Percentiles rank a stretch among this genome's conserved stretches.
Evolutionary conservation across 1,140 invertebrate genomes (phyloP).

Genomic region (Catajapyx aquilonaris): DNA sequence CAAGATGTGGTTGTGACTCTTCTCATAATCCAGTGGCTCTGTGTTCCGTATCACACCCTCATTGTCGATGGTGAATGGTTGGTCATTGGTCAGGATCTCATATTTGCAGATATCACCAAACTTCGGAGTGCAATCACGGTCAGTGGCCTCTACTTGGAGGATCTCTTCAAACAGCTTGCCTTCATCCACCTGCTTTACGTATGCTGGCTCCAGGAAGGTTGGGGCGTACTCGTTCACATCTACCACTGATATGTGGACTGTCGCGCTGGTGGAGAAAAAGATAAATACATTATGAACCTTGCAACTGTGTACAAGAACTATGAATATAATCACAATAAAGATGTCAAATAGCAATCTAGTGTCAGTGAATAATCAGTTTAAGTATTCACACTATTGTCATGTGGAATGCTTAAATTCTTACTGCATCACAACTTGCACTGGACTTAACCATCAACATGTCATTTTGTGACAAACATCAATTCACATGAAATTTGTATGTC

Average conservation of each 20-base stretch:
- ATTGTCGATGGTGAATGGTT: slow-evolving; percentile 81
- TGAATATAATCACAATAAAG: slow-evolving; percentile 3
- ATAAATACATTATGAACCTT: too few relatives aligned
- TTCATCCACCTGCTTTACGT: slow-evolving; percentile 76
- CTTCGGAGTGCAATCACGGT: slow-evolving; percentile 75
- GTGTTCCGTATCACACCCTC: slow-evolving; percentile 79
- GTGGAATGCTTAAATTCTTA: too few relatives aligned
- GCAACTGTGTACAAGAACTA: neutral
- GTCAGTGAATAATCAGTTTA: neutral
- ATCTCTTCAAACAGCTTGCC: slow-evolving; percentile 75
- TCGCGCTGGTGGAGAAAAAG: slow-evolving; percentile 43
- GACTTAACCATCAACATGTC: too few relatives aligned
- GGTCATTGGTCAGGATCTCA: slow-evolving; percentile 69
- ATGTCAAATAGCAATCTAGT: slow-evolving; percentile 1
- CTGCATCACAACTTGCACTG: too few relatives aligned
- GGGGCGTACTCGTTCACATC: slow-evolving; percentile 90
- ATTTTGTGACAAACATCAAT: too few relatives aligned
- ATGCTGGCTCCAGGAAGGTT: slow-evolving; percentile 67
- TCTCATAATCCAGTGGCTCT: slow-evolving; percentile 70
- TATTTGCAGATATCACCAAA: slow-evolving; percentile 91
- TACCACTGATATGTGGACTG: slow-evolving; percentile 82
- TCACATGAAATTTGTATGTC: too few relatives aligned
- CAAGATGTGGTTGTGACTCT: slow-evolving; percentile 87
- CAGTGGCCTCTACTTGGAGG: slow-evolving; percentile 68
- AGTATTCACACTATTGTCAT: too few relatives aligned